Conservation (phyloP, 1,140 invertebrate genomes). For the Planococcus citri region DNA sequence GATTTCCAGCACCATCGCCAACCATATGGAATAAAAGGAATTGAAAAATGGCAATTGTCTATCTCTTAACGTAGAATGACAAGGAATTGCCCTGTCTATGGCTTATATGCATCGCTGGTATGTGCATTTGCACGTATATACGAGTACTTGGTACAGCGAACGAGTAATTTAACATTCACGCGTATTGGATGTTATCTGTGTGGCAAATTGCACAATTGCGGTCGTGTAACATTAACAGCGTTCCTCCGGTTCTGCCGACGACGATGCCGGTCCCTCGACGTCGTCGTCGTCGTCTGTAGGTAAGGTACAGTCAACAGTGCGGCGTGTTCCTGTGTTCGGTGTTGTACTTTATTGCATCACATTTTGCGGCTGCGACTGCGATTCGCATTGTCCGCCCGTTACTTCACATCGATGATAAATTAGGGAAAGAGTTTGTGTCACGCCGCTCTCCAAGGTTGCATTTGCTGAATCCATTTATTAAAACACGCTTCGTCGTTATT, state of each 20-base stretch:
- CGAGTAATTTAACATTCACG: neutral
- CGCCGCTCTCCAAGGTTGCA: neutral
- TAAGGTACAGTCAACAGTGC: too few species aligned
- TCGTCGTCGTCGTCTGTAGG: too few species aligned
- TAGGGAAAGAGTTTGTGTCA: neutral
- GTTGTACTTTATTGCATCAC: neutral
- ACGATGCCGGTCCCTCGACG: too few species aligned
- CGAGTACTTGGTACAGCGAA: neutral
- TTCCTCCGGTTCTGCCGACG: neutral
- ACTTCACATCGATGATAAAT: neutral
- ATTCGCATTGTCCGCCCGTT: slow-evolving; percentile 5
- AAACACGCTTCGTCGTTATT: too few species aligned
- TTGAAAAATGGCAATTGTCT: too few species aligned
- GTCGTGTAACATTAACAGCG: neutral
- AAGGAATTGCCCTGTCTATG: too few species aligned
- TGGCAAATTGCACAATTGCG: slow-evolving; percentile 2
- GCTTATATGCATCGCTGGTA: too few species aligned
- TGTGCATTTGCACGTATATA: too few species aligned
- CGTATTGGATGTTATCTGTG: slow-evolving; percentile 6
- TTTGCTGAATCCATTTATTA: too few species aligned
- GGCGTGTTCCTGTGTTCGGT: neutral
- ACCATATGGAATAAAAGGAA: too few species aligned
- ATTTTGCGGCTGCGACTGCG: neutral
- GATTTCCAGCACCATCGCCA: too few species aligned
- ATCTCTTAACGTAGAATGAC: too few species aligned